A percentile compares a stretch with the other conserved stretches of the same genome.
Evolutionary conservation across 2,888 invertebrate species (phyloP).

Genomic region (Aromia moschata): DNA sequence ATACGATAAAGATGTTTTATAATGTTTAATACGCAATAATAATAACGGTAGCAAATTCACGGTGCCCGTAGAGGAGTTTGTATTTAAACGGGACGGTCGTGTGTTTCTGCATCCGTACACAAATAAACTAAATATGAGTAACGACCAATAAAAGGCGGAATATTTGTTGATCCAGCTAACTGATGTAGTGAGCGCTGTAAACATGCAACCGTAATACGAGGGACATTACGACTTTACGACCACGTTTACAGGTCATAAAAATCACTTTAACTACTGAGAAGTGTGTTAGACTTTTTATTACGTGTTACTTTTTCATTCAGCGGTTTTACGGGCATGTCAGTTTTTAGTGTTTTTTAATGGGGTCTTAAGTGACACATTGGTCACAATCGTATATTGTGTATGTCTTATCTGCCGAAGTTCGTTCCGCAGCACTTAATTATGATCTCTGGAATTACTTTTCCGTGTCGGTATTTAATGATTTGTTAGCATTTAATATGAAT

Average conservation of each 20-base stretch:
- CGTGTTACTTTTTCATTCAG: conserved; percentile 61
- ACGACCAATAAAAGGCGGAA: conserved; percentile 57
- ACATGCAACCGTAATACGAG: conserved; percentile 62
- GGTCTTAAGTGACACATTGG: conserved; percentile 56
- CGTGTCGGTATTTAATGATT: too few relatives aligned
- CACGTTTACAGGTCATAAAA: conserved; percentile 65
- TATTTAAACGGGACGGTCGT: conserved; percentile 26
- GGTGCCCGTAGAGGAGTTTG: conserved; percentile 22
- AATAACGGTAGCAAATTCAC: conserved; percentile 25
- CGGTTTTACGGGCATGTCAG: conserved; percentile 56
- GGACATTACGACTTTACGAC: conserved; percentile 64
- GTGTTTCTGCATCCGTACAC: conserved; percentile 32
- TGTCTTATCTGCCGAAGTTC: conserved; percentile 22
- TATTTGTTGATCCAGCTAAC: conserved; percentile 59
- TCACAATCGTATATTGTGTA: conserved; percentile 6
- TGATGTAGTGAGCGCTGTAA: conserved; percentile 59
- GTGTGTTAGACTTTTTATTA: conserved; percentile 63
- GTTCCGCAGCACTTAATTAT: conserved; percentile 21
- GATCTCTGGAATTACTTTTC: background rate
- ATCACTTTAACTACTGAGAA: conserved; percentile 64
- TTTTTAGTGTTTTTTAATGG: conserved; percentile 58
- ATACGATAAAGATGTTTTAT: conserved; percentile 18
- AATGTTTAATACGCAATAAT: conserved; percentile 28
- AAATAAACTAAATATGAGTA: conserved; percentile 56
- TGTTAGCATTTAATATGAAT: too few relatives aligned